Evolutionary conservation across 1,140 invertebrate species (phyloP), one percentile per base, ranked within the genome.

Genomic region (Drosophila simulans): DNA sequence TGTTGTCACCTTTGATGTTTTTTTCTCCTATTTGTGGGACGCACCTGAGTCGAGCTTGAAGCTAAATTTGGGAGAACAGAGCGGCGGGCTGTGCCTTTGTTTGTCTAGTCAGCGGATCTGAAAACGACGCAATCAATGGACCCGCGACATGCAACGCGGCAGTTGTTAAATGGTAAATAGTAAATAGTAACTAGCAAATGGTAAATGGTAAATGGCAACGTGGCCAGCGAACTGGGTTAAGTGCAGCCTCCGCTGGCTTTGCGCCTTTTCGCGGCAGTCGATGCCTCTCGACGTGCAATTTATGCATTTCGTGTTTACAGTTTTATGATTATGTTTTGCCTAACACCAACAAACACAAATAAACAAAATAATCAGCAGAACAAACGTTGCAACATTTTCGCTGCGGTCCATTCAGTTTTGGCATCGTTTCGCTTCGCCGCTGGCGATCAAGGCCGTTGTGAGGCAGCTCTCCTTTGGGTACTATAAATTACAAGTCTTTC

Each of bases 341-440:
- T 31, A 77, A 54, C 76, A 66, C 51, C 55, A 42, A 58, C 73
- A 69, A 84, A 85, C 80, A 58, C 73, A 69, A 84, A 84, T 85
- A 84, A 85, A 85, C 81, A 85, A 85, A 80, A 85, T 77, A 85
- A 85, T 85, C 81, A 85, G 73, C 73, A 80, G 77, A 85, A 70
- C 81, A 85, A 85, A 85, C 60, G 81, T 84, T 84, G 81, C 81
- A 85, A 84, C 76, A 84, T 81, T 82, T 76, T 60, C 45, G 56
- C 22, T 27, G 31, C 0, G 17, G 20, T 12, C 22, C 42, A 39
- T 10, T 31, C 31, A 20, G 15, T 46, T 15, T 31, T 10, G 31
- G 20, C 43, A 22, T 48, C n/a, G 48, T 53, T 20, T 49, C 48
- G 69, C 64, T 60, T 52, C 74, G 69, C 55, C 62, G 60, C 49